Base-by-base conservation (phyloP, 2,797 vertebrate genomes). In the Gymnoscopelus microlampas region DNA sequence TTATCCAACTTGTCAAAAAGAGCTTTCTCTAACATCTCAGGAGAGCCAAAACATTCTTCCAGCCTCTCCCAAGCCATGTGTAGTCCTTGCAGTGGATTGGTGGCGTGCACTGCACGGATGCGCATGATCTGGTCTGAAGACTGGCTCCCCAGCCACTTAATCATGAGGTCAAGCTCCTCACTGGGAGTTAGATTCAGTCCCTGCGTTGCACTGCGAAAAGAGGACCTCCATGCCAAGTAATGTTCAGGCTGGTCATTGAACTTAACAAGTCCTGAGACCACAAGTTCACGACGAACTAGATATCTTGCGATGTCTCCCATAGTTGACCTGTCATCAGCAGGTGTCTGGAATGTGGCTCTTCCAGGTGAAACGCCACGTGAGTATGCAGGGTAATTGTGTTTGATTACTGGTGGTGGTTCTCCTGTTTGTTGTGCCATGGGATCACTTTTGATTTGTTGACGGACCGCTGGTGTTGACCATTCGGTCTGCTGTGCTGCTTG, bases 191-290 rank as follows among this genome's bases (percentile, higher is more conserved):
- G 12, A 19, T 59, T 29, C 5, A 65, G 26, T 4, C 26, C 26
- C 26, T 29, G 26, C 1, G 26, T 29, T 29, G 26, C 26, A 29
- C 26, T 29, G 3, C 26, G 26, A 29, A 29, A 29, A 4, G 26
- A 29, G 26, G 26, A 39, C 35, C 59, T 71, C 62, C 62, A 71
- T 24, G 68, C 14, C 60, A 35, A 63, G 19, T 70, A 47, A 29
- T 63, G 47, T 57, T 70, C 53, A 4, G 47, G 70, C 8, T 35
- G 4, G 8, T 71, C 70, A 66, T 65, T 53, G 48, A 71, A 71
- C 10, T 58, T 65, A 8, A 39, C 11, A 4, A 71, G 55, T 5
- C 69, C 48, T 14, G 62, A 71, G 4, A 13, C 35, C 24, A 64
- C 47, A n/a, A 71, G 39, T 24, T 71, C 69, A 8, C 47, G 23